These are phyloP conservation scores for Drosophila kikkawai DNA, from an alignment of 1,140 invertebrate genomes.

Conservation along the genomic window DNA sequence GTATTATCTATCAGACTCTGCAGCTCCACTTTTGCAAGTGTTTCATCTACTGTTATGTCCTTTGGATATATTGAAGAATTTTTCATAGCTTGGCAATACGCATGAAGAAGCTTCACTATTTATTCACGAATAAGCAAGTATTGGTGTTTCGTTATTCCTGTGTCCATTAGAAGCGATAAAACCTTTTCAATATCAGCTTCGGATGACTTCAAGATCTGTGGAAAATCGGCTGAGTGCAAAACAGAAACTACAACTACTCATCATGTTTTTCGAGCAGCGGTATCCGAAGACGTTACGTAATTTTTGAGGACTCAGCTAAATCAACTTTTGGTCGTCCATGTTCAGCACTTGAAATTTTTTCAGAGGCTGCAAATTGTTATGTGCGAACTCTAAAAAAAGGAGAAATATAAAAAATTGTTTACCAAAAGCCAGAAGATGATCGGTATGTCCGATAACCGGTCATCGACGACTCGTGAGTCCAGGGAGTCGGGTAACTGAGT, in stretches of 20 bases:
- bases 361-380: no score
- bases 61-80: neutral
- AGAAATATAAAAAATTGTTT: no score
- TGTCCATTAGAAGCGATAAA: slow-evolving; percentile 20
- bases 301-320: slow-evolving; percentile 18
- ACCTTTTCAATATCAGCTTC: slow-evolving; percentile 16
- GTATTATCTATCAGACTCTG: no score
- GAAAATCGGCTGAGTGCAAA: slow-evolving; percentile 11
- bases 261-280: slow-evolving; percentile 17
- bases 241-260: neutral
- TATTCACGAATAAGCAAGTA: slow-evolving; percentile 13
- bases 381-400: no score
- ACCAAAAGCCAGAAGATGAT: no score
- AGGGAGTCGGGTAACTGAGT: no score
- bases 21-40: neutral
- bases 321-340: no score
- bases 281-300: slow-evolving; percentile 10
- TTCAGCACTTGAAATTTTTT: no score
- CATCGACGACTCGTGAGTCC: no score
- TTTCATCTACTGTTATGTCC: neutral
- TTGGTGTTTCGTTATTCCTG: slow-evolving; percentile 6
- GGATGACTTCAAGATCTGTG: slow-evolving; percentile 16
- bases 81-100: neutral
- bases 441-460: no score
- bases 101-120: neutral